Conservation (phyloP, 2,797 vertebrate species). For the Tachyglossus aculeatus region DNA sequence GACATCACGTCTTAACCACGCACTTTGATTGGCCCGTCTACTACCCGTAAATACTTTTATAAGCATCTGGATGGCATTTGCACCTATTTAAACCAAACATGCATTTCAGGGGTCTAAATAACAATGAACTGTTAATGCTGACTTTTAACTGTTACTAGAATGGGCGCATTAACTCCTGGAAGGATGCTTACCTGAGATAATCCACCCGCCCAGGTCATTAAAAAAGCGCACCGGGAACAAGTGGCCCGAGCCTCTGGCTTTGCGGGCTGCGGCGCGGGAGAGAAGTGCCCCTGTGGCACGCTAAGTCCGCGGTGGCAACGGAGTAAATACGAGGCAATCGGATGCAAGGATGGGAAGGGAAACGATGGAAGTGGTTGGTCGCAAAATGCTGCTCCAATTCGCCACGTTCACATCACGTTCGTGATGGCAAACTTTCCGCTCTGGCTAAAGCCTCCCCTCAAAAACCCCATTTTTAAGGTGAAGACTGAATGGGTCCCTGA, state of each 20-base stretch:
- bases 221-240: neutral
- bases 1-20: slow-evolving; percentile 74
- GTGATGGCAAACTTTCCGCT: no score
- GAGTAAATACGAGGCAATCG: slow-evolving; percentile 10
- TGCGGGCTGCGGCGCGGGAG: slow-evolving; percentile 6
- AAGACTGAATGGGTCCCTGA: neutral
- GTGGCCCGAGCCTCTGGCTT: slow-evolving; percentile 8
- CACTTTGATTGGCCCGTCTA: slow-evolving; percentile 78
- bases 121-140: slow-evolving; percentile 83
- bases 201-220: slow-evolving; percentile 45
- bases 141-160: slow-evolving; percentile 80
- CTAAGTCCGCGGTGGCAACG: slow-evolving; percentile 19
- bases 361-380: neutral
- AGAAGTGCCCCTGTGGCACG: slow-evolving; percentile 2
- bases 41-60: slow-evolving; percentile 77
- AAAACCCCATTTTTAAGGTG: neutral
- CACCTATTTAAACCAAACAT: slow-evolving; percentile 85
- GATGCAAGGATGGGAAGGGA: neutral
- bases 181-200: slow-evolving; percentile 62
- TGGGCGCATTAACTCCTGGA: slow-evolving; percentile 76
- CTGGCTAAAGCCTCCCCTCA: neutral
- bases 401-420: slow-evolving; percentile 8
- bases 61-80: slow-evolving; percentile 87
- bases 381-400: neutral
- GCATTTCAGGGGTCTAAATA: slow-evolving; percentile 77